Base-by-base conservation (phyloP, 2,113 vertebrate genomes). In the Girardinichthys multiradiatus region DNA sequence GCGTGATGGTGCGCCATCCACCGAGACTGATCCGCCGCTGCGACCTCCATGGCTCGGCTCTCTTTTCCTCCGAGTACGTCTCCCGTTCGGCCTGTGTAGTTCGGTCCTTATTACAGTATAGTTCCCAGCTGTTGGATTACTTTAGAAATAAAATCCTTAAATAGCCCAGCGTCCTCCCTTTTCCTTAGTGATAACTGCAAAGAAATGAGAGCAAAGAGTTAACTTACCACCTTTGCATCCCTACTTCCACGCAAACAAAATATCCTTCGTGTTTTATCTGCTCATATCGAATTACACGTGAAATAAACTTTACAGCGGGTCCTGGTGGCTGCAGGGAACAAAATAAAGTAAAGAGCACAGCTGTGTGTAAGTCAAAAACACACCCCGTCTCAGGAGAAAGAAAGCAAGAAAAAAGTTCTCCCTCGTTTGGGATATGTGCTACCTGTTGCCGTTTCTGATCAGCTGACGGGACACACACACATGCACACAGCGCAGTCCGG, bases 1-100 rank as follows among this genome's bases (percentile, higher is more conserved):
- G 97, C 95, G 84, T 98, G 97, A 85, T 99, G 98, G 91, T 99
- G 98, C 84, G 97, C 95, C 97, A 99, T 97, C 98, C 98, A 99
- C 83, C 98, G 97, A 78, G 98, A 97, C 95, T 99, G 98, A 82
- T 99, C 98, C 5, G 98, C 95, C 64, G 97, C 90, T 85, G 92
- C 96, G 87, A 98, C 97, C 93, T 99, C 98, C 98, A 99, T 95
- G 74, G 79, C 86, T 75, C 72, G 81, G 84, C 78, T 51, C 74
- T 61, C 54, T 67, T 72, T 59, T 73, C 29, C 42, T 57, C 75
- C 61, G 12, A 69, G 45, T 33, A 30, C 48, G 68, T 62, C 71
- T 74, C 31, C 64, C 37, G 70, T 68, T 48, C 57, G 28, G 48
- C 74, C 72, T 65, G 24, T 61, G 80, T 86, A 82, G 70, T 72